Evolutionary conservation across 2,888 invertebrate genomes (phyloP).

Genomic region (Agrotis puta): DNA sequence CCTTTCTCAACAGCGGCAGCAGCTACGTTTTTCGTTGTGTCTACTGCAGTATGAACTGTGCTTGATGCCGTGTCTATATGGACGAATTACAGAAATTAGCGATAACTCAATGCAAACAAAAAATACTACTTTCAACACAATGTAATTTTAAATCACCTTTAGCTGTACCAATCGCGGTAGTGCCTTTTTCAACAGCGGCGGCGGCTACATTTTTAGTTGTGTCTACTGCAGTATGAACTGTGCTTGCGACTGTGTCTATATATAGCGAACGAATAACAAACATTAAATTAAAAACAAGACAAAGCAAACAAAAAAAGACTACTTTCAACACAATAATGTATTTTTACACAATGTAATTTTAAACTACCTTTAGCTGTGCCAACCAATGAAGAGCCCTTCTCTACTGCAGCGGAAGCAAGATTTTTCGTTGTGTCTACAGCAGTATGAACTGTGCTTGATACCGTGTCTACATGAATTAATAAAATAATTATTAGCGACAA

Average conservation of each 20-base stretch:
- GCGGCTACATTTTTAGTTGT: too few species aligned
- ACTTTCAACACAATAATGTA: too few species aligned
- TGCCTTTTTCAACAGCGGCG: too few species aligned
- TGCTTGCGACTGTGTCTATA: conserved; percentile 24
- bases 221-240: too few species aligned
- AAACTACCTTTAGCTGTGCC: conserved; percentile 66
- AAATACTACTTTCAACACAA: too few species aligned
- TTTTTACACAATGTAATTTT: too few species aligned
- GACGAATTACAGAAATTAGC: conserved; percentile 2
- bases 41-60: conserved; percentile 67
- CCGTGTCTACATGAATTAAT: conserved; percentile 47
- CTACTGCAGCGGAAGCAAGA: conserved; percentile 65
- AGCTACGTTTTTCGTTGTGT: conserved; percentile 69
- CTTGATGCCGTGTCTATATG: conserved; percentile 57
- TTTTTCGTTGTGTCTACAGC: conserved; percentile 71
- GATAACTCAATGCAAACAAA: conserved; percentile 16
- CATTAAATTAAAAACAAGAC: conserved; percentile 12
- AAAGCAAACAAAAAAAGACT: background rate
- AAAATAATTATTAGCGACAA: conserved; percentile 10
- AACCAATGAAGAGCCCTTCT: conserved; percentile 62
- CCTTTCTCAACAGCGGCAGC: conserved; percentile 68
- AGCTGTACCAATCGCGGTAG: too few species aligned
- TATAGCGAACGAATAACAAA: background rate
- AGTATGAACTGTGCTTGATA: conserved; percentile 61
- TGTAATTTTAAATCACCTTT: too few species aligned